A percentile compares a stretch with the other conserved stretches of the same genome.
phyloP scores from a whole-genome alignment of 2,797 vertebrate species.

The Crypturellus tataupa region DNA sequence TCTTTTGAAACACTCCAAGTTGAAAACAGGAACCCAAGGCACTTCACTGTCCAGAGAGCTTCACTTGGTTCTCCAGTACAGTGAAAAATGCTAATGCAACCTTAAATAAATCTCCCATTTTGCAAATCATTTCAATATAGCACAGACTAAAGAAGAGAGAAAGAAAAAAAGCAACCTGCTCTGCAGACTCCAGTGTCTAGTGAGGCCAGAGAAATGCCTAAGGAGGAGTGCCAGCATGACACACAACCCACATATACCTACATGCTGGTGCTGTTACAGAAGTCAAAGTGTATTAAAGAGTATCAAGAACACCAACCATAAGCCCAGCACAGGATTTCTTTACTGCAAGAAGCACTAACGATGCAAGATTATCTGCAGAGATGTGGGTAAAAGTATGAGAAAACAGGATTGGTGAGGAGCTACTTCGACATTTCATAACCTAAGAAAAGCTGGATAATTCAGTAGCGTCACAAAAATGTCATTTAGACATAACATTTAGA shows the following conservation, averaged over 20 bases:
- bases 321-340: fast-evolving
- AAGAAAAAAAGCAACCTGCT: not conserved
- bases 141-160: not conserved
- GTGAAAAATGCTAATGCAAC: not conserved
- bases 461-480: not conserved
- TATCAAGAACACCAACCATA: not conserved
- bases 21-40: not conserved
- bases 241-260: not conserved
- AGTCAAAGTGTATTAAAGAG: not conserved
- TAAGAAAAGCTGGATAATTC: not conserved
- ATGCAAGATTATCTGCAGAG: not conserved
- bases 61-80: not conserved
- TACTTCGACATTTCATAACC: not conserved
- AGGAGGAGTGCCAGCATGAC: not conserved
- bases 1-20: not conserved
- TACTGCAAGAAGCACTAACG: not conserved
- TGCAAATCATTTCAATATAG: not conserved
- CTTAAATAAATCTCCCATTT: not conserved
- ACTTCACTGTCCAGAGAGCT: not conserved
- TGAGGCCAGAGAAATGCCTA: not conserved
- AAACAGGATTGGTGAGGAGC: not conserved
- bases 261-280: not conserved
- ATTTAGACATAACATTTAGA: not conserved
- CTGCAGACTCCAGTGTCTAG: not conserved
- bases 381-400: not conserved